Evolutionary conservation across 2,797 vertebrate genomes (phyloP).

Genomic region (Bradypodion pumilum): DNA sequence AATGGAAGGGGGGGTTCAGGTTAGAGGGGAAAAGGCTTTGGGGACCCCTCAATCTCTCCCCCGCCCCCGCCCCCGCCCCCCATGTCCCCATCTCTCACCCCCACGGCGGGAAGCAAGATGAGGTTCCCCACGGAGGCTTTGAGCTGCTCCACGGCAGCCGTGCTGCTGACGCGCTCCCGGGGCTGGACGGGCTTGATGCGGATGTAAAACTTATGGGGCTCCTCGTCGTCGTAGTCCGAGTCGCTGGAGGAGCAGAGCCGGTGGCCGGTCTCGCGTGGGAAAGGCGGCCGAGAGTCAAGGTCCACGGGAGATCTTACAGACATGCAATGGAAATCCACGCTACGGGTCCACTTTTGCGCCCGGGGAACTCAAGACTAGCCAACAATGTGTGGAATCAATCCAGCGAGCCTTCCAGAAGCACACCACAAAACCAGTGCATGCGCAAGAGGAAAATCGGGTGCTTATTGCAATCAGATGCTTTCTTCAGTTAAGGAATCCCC

Average conservation of each 20-base stretch:
- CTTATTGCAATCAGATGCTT: no score
- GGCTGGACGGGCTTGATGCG: constrained; percentile 86
- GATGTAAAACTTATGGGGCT: constrained; percentile 90
- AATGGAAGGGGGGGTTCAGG: background rate
- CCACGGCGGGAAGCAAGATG: constrained; percentile 85
- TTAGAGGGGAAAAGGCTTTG: background rate
- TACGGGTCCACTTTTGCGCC: no score
- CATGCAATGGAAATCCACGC: no score
- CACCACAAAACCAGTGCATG: no score
- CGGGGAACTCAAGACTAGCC: no score
- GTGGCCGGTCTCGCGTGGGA: constrained; percentile 75
- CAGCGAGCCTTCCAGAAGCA: no score
- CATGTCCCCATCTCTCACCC: constrained; percentile 54
- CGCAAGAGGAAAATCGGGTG: no score
- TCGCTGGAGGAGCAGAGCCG: constrained; percentile 91
- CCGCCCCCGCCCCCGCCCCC: no score
- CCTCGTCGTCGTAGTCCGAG: constrained; percentile 92
- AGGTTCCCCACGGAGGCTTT: constrained; percentile 88
- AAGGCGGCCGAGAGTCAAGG: constrained; percentile 64
- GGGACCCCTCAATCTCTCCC: background rate
- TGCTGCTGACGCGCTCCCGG: constrained; percentile 59
- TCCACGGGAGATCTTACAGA: no score
- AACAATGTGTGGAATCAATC: no score
- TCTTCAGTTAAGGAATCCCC: no score
- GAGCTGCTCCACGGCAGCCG: constrained; percentile 83